phyloP scores from a whole-genome alignment of 2,797 vertebrate species.

The Bradypodion pumilum region DNA sequence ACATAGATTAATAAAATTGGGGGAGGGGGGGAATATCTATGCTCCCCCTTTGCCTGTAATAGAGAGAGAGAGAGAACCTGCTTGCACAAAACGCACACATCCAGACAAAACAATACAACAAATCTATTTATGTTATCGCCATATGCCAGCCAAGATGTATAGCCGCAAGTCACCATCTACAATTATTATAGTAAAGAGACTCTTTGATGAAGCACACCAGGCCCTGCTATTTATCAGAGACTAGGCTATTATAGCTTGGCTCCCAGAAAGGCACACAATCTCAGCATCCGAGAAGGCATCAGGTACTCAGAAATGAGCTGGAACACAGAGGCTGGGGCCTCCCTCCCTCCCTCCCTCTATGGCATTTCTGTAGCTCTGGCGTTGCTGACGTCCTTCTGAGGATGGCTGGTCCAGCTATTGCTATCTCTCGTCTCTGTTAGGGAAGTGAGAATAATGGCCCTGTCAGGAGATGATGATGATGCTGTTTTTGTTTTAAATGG shows the following conservation, averaged over 20 bases:
- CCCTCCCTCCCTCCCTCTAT: background rate
- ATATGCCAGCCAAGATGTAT: conserved; percentile 63
- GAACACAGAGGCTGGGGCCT: background rate
- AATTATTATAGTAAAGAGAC: conserved; percentile 72
- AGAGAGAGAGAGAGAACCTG: background rate
- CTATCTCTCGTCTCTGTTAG: background rate
- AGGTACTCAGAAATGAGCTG: background rate
- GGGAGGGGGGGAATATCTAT: no score
- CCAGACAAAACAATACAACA: background rate
- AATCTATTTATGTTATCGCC: conserved; percentile 33
- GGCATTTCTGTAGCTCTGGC: background rate
- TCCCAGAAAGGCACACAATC: conserved; percentile 54
- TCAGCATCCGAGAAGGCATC: background rate
- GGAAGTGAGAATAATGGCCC: background rate
- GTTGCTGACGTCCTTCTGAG: no score
- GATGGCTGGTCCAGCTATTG: background rate
- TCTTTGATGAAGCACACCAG: conserved; percentile 70
- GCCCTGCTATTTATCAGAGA: conserved; percentile 72
- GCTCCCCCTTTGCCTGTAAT: background rate
- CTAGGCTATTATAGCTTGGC: conserved; percentile 68
- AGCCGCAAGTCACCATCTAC: conserved; percentile 65
- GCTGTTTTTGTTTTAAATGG: background rate
- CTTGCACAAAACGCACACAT: background rate
- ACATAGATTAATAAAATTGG: background rate
- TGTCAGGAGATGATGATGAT: background rate